A percentile compares a stretch with the other conserved stretches of the same genome.
Conservation (phyloP, 2,888 invertebrate species). For the Drosophila austrosaltans region DNA sequence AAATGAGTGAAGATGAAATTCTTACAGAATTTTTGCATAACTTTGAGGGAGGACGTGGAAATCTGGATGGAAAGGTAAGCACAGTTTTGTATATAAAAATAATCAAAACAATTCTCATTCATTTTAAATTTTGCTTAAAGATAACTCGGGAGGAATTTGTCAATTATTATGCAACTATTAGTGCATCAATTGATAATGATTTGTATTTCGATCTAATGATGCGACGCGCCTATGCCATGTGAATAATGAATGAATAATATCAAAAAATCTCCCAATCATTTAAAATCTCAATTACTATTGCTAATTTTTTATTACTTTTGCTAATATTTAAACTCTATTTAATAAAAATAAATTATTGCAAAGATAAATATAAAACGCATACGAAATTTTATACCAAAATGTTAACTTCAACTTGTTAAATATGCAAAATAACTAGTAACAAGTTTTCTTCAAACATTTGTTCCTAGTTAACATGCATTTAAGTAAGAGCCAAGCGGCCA, state of each 20-base stretch:
- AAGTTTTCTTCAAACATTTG: slow-evolving; percentile 78
- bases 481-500: slow-evolving; percentile 47
- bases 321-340: slow-evolving; percentile 37
- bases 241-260: slow-evolving; percentile 73
- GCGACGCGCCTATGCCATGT: slow-evolving; percentile 94
- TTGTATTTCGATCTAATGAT: slow-evolving; percentile 98
- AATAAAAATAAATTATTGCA: background rate
- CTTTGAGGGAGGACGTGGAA: slow-evolving; percentile 89
- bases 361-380: slow-evolving; percentile 1
- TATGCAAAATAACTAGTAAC: slow-evolving; percentile 68
- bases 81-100: background rate
- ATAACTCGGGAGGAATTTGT: slow-evolving; percentile 96
- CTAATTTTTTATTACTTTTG: slow-evolving; percentile 8
- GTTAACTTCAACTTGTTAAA: slow-evolving; percentile 48
- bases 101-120: background rate
- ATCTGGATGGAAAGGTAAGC: slow-evolving; percentile 90
- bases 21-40: slow-evolving; percentile 92
- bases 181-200: slow-evolving; percentile 97
- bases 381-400: background rate
- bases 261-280: slow-evolving; percentile 3
- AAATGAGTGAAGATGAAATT: slow-evolving; percentile 93
- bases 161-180: slow-evolving; percentile 96
- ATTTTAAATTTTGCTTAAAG: slow-evolving; percentile 84
- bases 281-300: slow-evolving; percentile 36
- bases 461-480: slow-evolving; percentile 61